A percentile compares a stretch with the other conserved stretches of the same genome.
Evolutionary conservation across 2,113 vertebrate genomes (phyloP).

Genomic region (Peromyscus leucopus): DNA sequence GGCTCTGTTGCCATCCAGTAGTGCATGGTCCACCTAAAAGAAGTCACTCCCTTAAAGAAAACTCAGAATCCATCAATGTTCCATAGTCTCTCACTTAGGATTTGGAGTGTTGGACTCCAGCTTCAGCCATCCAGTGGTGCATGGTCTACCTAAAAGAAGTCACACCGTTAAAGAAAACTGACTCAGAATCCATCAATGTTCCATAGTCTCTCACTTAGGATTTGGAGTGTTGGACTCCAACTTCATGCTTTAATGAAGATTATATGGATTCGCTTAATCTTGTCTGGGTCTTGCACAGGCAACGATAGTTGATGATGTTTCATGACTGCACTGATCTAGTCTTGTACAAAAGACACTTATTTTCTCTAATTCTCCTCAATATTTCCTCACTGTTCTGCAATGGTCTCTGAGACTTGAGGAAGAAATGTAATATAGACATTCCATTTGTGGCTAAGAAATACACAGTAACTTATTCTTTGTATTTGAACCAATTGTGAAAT

Average conservation of each 20-base stretch:
- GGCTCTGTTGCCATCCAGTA: not conserved
- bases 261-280: rapidly evolving
- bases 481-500: not conserved
- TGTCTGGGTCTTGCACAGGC: not conserved
- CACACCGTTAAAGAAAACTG: not conserved
- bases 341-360: not conserved
- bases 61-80: not conserved
- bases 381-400: not conserved
- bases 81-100: too few species aligned
- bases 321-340: too few species aligned
- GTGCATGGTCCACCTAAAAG: rapidly evolving
- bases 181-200: not conserved
- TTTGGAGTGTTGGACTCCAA: not conserved
- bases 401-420: not conserved
- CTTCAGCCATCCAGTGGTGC: too few species aligned
- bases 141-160: not conserved
- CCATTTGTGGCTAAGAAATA: not conserved
- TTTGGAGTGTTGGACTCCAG: not conserved
- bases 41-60: not conserved
- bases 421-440: not conserved
- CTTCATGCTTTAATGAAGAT: not conserved
- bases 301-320: not conserved
- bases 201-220: too few species aligned
- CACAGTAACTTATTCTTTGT: not conserved
- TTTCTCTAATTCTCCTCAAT: not conserved